Evolutionary conservation across 1,140 invertebrate genomes (phyloP).

Genomic region (Tetraneura akinire): DNA sequence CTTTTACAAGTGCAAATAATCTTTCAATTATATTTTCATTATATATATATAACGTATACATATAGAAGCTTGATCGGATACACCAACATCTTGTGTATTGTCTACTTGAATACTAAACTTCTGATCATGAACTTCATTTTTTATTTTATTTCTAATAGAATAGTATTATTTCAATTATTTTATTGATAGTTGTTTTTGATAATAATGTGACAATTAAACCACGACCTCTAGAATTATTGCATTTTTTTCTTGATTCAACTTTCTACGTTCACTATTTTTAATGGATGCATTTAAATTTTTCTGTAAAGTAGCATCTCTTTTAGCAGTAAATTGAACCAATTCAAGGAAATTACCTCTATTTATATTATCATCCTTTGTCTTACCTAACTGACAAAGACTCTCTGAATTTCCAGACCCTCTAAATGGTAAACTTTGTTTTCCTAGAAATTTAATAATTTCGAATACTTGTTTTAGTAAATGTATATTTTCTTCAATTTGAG

Average conservation of each 20-base stretch:
- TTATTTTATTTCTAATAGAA: constrained; percentile 22
- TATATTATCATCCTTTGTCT: not conserved
- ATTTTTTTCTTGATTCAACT: not conserved
- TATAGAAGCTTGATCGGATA: no score
- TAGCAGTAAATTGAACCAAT: not conserved
- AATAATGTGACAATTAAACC: not conserved
- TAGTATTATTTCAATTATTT: not conserved
- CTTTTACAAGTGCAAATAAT: not conserved
- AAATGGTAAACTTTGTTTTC: constrained; percentile 13
- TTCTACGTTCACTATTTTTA: constrained; percentile 5
- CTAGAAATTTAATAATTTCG: not conserved
- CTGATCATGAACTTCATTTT: not conserved
- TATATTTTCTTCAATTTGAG: not conserved
- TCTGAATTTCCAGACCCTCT: constrained; percentile 15
- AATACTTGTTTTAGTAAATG: not conserved
- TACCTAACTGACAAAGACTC: not conserved
- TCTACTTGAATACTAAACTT: constrained; percentile 24
- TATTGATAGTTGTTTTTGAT: no score
- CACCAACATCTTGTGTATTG: no score
- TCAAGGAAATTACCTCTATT: constrained; percentile 8
- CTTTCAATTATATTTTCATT: constrained; percentile 7
- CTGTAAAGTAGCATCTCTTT: not conserved
- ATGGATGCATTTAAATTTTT: not conserved
- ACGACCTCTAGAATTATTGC: not conserved
- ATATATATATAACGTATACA: no score